A percentile compares a stretch with the other conserved stretches of the same genome.
phyloP scores from a whole-genome alignment of 2,113 vertebrate genomes.

The Hippocampus barbouri region DNA sequence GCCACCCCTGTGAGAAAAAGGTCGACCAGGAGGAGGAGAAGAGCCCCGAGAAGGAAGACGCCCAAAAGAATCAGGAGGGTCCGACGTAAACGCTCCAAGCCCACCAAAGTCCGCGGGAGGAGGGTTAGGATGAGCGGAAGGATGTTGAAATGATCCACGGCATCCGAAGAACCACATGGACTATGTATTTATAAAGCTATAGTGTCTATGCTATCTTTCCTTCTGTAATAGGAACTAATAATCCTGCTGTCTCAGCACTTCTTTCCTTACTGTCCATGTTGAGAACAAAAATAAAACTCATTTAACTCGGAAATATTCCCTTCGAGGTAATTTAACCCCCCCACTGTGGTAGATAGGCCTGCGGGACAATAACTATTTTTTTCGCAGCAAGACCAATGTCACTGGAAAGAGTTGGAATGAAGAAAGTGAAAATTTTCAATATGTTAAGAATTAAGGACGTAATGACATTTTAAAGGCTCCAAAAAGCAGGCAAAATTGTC shows the following conservation, averaged over 20 bases:
- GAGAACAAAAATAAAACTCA: conserved; percentile 25
- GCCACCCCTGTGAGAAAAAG: conserved; percentile 33
- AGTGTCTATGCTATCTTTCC: conserved; percentile 20
- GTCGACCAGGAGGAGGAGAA: background rate
- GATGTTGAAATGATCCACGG: background rate
- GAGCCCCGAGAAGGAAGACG: conserved; percentile 36
- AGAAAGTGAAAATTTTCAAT: too few relatives aligned
- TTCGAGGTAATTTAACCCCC: too few relatives aligned
- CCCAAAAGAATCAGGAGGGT: conserved; percentile 48
- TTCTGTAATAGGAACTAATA: conserved; percentile 13
- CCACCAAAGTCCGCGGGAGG: conserved; percentile 27
- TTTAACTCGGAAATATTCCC: conserved; percentile 4
- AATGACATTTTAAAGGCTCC: too few relatives aligned
- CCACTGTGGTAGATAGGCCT: too few relatives aligned
- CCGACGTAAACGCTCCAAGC: conserved; percentile 40
- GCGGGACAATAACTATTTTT: too few relatives aligned
- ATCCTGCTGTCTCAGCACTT: conserved; percentile 20
- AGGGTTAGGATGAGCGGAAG: background rate
- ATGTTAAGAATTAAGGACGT: too few relatives aligned
- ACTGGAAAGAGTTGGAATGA: too few relatives aligned
- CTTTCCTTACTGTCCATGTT: background rate
- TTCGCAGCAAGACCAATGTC: too few relatives aligned
- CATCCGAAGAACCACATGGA: conserved; percentile 26
- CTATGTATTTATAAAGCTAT: conserved; percentile 18
- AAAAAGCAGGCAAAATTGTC: too few relatives aligned